Evolutionary conservation across 2,113 vertebrate genomes (phyloP).

Genomic region (Hippocampus guttulatus): DNA sequence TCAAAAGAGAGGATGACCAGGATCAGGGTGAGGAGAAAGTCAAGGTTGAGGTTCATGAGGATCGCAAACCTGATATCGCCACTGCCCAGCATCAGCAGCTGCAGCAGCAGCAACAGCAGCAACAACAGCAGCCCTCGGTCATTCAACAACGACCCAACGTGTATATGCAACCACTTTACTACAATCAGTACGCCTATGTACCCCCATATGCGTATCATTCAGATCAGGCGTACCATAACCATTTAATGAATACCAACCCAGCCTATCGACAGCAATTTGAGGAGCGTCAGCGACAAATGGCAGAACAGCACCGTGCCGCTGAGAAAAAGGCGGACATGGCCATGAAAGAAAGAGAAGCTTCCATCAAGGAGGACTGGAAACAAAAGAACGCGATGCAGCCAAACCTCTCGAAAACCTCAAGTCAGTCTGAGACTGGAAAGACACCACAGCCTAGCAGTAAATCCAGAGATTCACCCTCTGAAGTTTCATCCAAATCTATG

Average conservation of each 20-base stretch:
- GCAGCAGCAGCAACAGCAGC: slow-evolving; percentile 4
- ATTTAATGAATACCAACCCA: slow-evolving; percentile 88
- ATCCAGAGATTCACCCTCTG: slow-evolving; percentile 80
- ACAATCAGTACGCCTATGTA: slow-evolving; percentile 94
- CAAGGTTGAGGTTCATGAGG: slow-evolving; percentile 84
- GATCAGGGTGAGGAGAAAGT: slow-evolving; percentile 81
- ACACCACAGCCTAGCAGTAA: slow-evolving; percentile 75
- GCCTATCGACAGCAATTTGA: slow-evolving; percentile 92
- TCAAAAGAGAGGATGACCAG: slow-evolving; percentile 89
- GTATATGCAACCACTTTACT: slow-evolving; percentile 99
- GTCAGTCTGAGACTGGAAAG: slow-evolving; percentile 88
- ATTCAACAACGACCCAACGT: slow-evolving; percentile 96
- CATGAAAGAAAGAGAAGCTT: slow-evolving; percentile 84
- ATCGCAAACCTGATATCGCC: slow-evolving; percentile 82
- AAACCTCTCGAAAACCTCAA: slow-evolving; percentile 87
- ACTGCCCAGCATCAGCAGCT: slow-evolving; percentile 61
- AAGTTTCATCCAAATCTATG: slow-evolving; percentile 83
- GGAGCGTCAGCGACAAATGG: slow-evolving; percentile 85
- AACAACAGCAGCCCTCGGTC: slow-evolving; percentile 78
- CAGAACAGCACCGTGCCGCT: slow-evolving; percentile 81
- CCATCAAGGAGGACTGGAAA: slow-evolving; percentile 95
- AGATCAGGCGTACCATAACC: slow-evolving; percentile 92
- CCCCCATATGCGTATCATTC: slow-evolving; percentile 87
- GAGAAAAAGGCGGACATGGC: slow-evolving; percentile 86
- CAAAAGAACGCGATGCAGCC: slow-evolving; percentile 86